Conservation (phyloP, 2,888 invertebrate species). For the Biston betularia region DNA sequence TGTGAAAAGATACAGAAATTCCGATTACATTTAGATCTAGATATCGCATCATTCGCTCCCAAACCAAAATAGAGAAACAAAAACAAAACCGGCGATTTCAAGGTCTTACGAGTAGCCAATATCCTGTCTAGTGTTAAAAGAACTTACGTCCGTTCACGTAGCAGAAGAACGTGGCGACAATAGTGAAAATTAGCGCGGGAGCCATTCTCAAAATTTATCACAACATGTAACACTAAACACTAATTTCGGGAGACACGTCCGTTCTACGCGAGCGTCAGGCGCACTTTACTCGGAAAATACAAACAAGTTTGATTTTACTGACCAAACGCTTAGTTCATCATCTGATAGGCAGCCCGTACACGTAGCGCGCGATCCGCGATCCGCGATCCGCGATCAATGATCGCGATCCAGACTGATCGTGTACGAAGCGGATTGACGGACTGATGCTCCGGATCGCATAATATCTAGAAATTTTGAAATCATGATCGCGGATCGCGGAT, state of each 20-base stretch:
- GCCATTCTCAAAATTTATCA: conserved; percentile 34
- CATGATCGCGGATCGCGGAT: too few species aligned
- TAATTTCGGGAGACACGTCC: conserved; percentile 20
- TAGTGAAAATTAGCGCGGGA: conserved; percentile 35
- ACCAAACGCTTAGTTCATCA: conserved; percentile 16
- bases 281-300: conserved; percentile 10
- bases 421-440: too few species aligned
- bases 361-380: too few species aligned
- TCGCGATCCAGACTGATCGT: too few species aligned
- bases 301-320: conserved; percentile 19
- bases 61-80: conserved; percentile 19
- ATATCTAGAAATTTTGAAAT: too few species aligned
- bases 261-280: conserved; percentile 1
- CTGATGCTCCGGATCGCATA: too few species aligned
- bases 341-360: too few species aligned
- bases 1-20: neutral
- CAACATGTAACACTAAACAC: conserved; percentile 24
- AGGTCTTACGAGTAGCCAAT: too few species aligned
- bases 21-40: neutral
- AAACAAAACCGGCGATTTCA: conserved; percentile 23
- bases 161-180: conserved; percentile 44
- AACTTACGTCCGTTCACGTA: conserved; percentile 53
- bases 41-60: conserved; percentile 6
- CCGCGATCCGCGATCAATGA: too few species aligned
- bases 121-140: too few species aligned